Conservation (phyloP, 2,888 invertebrate genomes). For the Drosophila parthenogenetica region DNA sequence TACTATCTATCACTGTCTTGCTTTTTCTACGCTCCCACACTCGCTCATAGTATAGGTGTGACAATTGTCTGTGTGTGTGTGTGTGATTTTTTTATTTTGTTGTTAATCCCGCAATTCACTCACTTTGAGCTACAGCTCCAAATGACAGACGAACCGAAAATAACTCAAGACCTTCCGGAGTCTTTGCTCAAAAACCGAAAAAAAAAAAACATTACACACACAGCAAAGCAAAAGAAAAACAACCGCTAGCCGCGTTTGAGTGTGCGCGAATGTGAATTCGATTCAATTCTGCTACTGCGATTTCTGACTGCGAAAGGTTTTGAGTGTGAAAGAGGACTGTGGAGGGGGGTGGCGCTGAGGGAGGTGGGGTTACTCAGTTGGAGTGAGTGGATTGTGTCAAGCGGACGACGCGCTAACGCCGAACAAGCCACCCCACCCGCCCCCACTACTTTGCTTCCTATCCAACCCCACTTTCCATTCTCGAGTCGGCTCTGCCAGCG, state of each 20-base stretch:
- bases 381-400: constrained; percentile 57
- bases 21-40: constrained; percentile 13
- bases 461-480: constrained; percentile 5
- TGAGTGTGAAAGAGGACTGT: neutral
- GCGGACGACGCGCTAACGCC: constrained; percentile 36
- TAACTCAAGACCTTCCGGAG: constrained; percentile 41
- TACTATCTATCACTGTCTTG: constrained; percentile 1
- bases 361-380: constrained; percentile 32
- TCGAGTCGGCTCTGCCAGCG: constrained; percentile 9
- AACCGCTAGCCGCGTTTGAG: constrained; percentile 29
- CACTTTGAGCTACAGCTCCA: constrained; percentile 41
- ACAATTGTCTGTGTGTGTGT: constrained; percentile 10
- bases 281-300: constrained; percentile 28
- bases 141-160: constrained; percentile 31
- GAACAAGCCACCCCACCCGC: constrained; percentile 20
- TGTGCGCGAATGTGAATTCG: constrained; percentile 46
- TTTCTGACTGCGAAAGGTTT: constrained; percentile 16
- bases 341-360: neutral
- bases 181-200: constrained; percentile 16
- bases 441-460: neutral
- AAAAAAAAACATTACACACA: neutral
- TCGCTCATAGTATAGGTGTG: constrained; percentile 20
- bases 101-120: constrained; percentile 49
- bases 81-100: constrained; percentile 18
- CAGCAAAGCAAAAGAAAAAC: neutral